Conservation (phyloP, 2,888 invertebrate species). For the Autographa gamma region DNA sequence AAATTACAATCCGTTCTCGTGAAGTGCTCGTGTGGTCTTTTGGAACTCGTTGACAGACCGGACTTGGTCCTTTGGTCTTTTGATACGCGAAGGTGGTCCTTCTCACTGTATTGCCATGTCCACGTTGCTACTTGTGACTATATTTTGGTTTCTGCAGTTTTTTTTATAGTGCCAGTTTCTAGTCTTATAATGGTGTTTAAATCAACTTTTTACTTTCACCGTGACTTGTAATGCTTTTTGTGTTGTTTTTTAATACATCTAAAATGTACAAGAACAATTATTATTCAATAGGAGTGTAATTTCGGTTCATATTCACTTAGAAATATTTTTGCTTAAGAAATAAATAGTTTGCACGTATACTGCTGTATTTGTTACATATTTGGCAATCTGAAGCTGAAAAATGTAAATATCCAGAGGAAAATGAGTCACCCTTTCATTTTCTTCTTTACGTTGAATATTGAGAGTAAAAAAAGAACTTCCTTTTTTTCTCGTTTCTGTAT, state of each 20-base stretch:
- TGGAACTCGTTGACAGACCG: conserved; percentile 5
- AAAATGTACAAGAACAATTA: not conserved
- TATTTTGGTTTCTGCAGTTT: not conserved
- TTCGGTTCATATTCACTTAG: no score
- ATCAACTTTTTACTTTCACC: not conserved
- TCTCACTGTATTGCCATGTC: not conserved
- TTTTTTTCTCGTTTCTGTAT: not conserved
- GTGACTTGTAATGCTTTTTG: not conserved
- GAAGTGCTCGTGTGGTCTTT: conserved; percentile 56
- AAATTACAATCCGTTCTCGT: conserved; percentile 92
- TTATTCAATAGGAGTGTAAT: not conserved
- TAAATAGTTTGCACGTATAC: not conserved
- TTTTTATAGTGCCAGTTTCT: not conserved
- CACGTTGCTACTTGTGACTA: not conserved
- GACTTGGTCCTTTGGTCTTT: not conserved
- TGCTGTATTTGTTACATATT: not conserved
- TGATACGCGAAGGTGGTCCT: not conserved
- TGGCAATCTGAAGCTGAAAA: not conserved
- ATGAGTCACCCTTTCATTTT: no score
- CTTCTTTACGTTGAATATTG: no score
- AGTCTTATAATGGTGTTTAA: not conserved
- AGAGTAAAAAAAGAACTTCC: not conserved
- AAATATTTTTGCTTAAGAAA: not conserved
- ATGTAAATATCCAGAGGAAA: no score
- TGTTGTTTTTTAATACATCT: not conserved